Evolutionary conservation across 2,888 invertebrate species (phyloP), one percentile per base, ranked within the genome.

Genomic region (Trachelus troglodyta): DNA sequence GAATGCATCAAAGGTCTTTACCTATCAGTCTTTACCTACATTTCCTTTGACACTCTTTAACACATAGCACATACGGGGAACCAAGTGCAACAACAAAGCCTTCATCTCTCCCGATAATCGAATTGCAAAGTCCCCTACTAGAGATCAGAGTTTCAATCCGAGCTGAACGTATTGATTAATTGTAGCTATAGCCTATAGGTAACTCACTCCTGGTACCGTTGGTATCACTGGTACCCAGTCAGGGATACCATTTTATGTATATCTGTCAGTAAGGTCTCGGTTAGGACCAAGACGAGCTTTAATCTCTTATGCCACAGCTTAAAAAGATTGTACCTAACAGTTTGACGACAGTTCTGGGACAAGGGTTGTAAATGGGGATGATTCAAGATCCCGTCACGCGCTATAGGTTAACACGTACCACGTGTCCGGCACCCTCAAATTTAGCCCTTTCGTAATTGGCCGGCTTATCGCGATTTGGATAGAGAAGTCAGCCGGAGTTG

Each of bases 391-490:
- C 23, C 56, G 71, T 71, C 71, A 71, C 71, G 71, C 31, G 71
- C 31, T 31, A 31, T 12, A 31, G 71, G 71, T 71, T 71, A 71
- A 71, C 31, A 71, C 33, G n/a, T 30, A 74, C 74, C 74, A 31
- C 37, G 34, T 31, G 71, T 33, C 71, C 71, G 23, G 30, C 71
- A 15, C 31, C 71, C 71, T 34, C 71, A 34, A 71, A 71, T 33
- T 34, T 71, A 31, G 31, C 71, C 71, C 74, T 34, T 37, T 35
- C 74, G 34, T 74, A 74, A 74, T 35, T 74, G 74, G 23, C n/a
- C 33, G 30, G 37, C 74, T 74, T 74, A 74, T 74, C 74, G 30
- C 35, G 37, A 74, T 74, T 74, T 34, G 74, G 71, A 34, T 31
- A 71, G 71, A 71, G 71, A 71, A 71, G 71, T 23, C 31, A 23